phyloP scores from a whole-genome alignment of 2,888 invertebrate genomes.

The Branchipolynoe longqiensis region DNA sequence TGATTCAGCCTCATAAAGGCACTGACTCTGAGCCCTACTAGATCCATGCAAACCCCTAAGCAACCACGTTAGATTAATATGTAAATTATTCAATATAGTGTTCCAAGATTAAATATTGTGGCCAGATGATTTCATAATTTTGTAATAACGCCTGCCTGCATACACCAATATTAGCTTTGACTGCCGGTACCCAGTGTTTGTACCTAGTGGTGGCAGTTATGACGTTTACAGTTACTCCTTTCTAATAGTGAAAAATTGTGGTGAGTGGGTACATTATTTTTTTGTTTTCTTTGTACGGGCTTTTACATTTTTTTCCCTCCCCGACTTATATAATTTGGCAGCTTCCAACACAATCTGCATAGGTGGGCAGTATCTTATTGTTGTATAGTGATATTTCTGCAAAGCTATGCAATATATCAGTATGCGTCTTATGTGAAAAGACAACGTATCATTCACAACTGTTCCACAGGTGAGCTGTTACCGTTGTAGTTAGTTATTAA shows the following conservation, averaged over 20 bases:
- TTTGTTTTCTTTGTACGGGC: conserved; percentile 37
- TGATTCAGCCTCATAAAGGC: no score
- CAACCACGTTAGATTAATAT: not conserved
- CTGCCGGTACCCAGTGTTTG: not conserved
- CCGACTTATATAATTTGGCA: no score
- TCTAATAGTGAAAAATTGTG: not conserved
- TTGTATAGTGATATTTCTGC: conserved; percentile 24
- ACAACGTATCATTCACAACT: not conserved
- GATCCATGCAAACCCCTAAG: no score
- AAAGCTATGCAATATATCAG: conserved; percentile 40
- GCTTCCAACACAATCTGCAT: conserved; percentile 1
- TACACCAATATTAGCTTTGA: not conserved
- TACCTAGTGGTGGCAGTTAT: not conserved
- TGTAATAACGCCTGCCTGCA: not conserved
- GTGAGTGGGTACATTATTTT: conserved; percentile 25
- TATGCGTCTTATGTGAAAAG: not conserved
- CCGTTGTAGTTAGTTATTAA: not conserved
- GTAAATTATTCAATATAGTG: not conserved
- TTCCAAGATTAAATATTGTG: not conserved
- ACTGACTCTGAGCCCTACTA: no score
- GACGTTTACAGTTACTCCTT: not conserved
- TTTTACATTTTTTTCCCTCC: no score
- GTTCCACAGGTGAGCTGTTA: not conserved
- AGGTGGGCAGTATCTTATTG: conserved; percentile 12
- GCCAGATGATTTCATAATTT: not conserved